Percentiles rank a stretch among this genome's conserved stretches.
These are phyloP conservation scores for Prosopocoilus inquinatus DNA, from an alignment of 2,888 invertebrate species.

Conservation along the genomic window DNA sequence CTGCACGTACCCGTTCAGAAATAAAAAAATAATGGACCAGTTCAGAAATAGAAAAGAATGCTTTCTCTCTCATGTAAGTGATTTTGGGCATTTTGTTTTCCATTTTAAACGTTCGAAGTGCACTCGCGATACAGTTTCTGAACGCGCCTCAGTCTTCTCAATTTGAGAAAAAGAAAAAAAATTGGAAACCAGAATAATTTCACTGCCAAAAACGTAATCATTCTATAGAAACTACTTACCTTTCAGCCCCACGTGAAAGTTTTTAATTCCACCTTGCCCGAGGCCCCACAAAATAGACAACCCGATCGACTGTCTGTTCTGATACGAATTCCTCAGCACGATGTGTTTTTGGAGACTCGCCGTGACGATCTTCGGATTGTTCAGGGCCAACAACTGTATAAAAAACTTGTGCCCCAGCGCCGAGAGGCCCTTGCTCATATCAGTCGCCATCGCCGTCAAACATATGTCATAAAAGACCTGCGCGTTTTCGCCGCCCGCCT, in stretches of 20 bases:
- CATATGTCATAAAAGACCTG: constrained; percentile 71
- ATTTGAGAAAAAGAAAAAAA: background rate
- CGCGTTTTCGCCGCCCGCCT: constrained; percentile 61
- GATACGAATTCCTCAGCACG: constrained; percentile 69
- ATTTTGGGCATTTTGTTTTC: too few relatives aligned
- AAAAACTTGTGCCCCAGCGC: constrained; percentile 70
- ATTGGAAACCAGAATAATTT: too few relatives aligned
- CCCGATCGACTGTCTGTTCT: constrained; percentile 72
- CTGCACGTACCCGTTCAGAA: too few relatives aligned
- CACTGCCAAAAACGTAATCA: too few relatives aligned
- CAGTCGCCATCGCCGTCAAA: constrained; percentile 67
- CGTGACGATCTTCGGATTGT: constrained; percentile 63
- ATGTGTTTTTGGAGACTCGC: constrained; percentile 63
- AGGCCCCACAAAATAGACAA: constrained; percentile 73
- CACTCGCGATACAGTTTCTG: too few relatives aligned
- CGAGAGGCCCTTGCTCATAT: constrained; percentile 66
- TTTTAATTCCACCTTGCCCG: constrained; percentile 68
- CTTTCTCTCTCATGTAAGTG: too few relatives aligned
- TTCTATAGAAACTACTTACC: too few relatives aligned
- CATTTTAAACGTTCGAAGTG: too few relatives aligned
- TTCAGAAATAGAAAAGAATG: too few relatives aligned
- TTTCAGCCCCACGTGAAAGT: constrained; percentile 66
- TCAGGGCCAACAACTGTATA: constrained; percentile 66
- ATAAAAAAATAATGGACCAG: too few relatives aligned
- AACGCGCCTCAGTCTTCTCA: background rate